Evolutionary conservation across 2,113 vertebrate genomes (phyloP).

Genomic region (Lucifuga dentata): DNA sequence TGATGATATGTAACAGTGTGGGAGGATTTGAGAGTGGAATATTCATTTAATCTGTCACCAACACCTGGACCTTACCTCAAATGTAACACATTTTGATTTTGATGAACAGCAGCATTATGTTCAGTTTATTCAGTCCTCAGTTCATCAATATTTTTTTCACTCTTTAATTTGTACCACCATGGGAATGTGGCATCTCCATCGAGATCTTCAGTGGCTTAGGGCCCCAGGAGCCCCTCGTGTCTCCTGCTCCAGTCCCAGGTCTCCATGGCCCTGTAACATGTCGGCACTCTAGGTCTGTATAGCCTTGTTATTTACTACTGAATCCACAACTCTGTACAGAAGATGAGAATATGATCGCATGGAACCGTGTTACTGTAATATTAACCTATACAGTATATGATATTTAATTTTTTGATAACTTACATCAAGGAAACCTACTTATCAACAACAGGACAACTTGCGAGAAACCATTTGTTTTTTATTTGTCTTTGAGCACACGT

Average conservation of each 20-base stretch:
- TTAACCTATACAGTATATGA: conserved; percentile 91
- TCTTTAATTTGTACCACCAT: conserved; percentile 10
- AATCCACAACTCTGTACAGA: conserved; percentile 88
- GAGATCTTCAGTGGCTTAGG: conserved; percentile 53
- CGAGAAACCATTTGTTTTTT: conserved; percentile 45
- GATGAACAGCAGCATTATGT: not conserved
- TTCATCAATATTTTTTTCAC: not conserved
- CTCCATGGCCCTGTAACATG: conserved; percentile 52
- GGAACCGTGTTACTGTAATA: conserved; percentile 90
- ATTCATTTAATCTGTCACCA: conserved; percentile 11
- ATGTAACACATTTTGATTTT: conserved; percentile 1
- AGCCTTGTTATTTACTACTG: conserved; percentile 92
- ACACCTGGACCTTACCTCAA: not conserved
- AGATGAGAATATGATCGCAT: conserved; percentile 85
- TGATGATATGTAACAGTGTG: too few relatives aligned
- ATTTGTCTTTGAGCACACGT: conserved; percentile 71
- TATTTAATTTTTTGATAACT: conserved; percentile 85
- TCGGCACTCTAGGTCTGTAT: conserved; percentile 81
- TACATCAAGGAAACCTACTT: conserved; percentile 67
- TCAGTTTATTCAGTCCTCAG: too few relatives aligned
- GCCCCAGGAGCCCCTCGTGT: conserved; percentile 30
- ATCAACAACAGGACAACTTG: conserved; percentile 65
- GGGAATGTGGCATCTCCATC: conserved; percentile 34
- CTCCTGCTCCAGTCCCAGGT: not conserved
- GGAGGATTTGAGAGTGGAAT: conserved; percentile 9